phyloP scores from a whole-genome alignment of 2,888 invertebrate genomes.

The Mystacides longicornis region DNA sequence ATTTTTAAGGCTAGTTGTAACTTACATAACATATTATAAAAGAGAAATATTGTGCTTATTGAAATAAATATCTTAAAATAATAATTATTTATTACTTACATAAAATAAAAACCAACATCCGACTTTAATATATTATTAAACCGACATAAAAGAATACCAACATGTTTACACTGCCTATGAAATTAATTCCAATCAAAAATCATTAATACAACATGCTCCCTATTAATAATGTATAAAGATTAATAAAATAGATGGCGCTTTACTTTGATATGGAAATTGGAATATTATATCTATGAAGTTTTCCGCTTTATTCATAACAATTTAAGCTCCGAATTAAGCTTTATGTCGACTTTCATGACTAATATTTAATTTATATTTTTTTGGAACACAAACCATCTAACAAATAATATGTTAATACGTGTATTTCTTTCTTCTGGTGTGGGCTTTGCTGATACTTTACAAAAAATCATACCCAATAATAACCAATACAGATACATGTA shows the following conservation, averaged over 20 bases:
- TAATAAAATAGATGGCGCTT: not conserved
- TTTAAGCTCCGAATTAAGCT: not conserved
- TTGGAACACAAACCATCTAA: not conserved
- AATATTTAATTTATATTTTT: not conserved
- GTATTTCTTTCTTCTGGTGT: not conserved
- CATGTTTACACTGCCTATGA: no score
- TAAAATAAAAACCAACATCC: not conserved
- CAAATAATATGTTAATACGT: not conserved
- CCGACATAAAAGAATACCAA: no score
- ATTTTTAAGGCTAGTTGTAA: no score
- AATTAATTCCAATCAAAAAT: conserved; percentile 1
- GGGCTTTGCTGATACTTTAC: no score
- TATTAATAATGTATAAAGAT: not conserved
- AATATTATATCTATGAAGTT: not conserved
- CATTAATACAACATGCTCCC: not conserved
- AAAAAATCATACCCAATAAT: no score
- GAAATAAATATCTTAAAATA: no score
- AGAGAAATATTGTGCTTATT: no score
- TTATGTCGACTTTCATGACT: not conserved
- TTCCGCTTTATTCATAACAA: not conserved
- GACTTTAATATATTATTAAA: no score
- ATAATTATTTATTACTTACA: not conserved
- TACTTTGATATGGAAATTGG: not conserved
- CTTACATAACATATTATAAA: no score
- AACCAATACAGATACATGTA: no score